Evolutionary conservation across 2,888 invertebrate species (phyloP).

Genomic region (Neria commutata): DNA sequence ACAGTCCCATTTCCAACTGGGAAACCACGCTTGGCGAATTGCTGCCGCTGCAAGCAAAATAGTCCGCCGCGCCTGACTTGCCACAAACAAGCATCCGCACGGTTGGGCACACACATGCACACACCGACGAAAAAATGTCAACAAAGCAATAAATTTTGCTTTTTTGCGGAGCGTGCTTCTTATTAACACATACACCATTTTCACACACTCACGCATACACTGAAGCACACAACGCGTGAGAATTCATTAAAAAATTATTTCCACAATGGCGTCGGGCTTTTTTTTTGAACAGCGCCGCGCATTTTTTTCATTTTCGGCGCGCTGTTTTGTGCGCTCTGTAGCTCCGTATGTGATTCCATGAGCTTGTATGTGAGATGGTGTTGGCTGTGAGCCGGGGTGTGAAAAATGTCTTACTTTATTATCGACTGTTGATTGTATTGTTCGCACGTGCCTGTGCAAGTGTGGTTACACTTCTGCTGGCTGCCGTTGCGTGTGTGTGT

Average conservation of each 20-base stretch:
- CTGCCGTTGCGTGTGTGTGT: constrained; percentile 6
- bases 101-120: too few relatives aligned
- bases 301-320: background rate
- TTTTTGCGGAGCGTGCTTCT: too few relatives aligned
- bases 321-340: background rate
- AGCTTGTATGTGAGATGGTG: background rate
- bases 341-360: background rate
- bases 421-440: constrained; percentile 46
- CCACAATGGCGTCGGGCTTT: background rate
- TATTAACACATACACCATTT: background rate
- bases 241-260: constrained; percentile 5
- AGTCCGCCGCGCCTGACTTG: too few relatives aligned
- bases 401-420: constrained; percentile 34
- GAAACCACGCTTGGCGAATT: too few relatives aligned
- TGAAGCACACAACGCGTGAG: background rate
- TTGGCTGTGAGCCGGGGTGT: too few relatives aligned
- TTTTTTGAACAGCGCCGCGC: background rate
- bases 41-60: too few relatives aligned
- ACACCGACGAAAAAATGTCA: too few relatives aligned
- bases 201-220: background rate
- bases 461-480: background rate
- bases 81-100: too few relatives aligned
- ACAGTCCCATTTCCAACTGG: too few relatives aligned
- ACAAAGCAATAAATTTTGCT: too few relatives aligned
- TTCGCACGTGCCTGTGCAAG: background rate